Evolutionary conservation across 2,113 vertebrate genomes (phyloP).

Genomic region (Coptodon rendalli): DNA sequence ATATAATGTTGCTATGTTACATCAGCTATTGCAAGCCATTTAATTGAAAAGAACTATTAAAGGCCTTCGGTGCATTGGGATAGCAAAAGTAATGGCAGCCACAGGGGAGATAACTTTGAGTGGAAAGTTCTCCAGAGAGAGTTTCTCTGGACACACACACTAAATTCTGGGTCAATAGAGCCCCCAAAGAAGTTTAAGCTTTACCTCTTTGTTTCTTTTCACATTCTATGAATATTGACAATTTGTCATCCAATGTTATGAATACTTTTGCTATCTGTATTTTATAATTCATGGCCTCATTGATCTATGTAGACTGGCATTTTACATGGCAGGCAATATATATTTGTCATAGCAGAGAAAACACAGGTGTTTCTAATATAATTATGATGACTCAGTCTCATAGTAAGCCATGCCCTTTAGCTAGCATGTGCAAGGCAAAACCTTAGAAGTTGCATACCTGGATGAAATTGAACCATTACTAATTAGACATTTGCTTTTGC

Average conservation of each 20-base stretch:
- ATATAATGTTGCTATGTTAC: constrained; percentile 4
- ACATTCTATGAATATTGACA: not conserved
- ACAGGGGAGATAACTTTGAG: constrained; percentile 4
- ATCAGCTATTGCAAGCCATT: not conserved
- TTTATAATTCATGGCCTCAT: not conserved
- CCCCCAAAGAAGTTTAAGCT: not conserved
- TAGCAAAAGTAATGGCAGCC: constrained; percentile 5
- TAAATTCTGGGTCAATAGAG: not conserved
- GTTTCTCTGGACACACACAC: not conserved
- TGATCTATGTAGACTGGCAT: not conserved
- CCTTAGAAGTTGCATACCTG: not conserved
- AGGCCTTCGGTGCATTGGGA: not conserved
- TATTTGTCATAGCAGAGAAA: not conserved
- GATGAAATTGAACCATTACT: not conserved
- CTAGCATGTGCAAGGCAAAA: not conserved
- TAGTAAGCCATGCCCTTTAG: not conserved
- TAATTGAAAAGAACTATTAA: constrained; percentile 24
- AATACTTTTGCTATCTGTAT: not conserved
- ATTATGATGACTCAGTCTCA: not conserved
- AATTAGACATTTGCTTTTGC: not conserved
- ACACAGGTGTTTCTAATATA: not conserved
- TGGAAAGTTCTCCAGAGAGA: not conserved
- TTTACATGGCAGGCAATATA: not conserved
- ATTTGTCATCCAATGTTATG: not conserved
- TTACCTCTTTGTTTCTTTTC: not conserved